Evolutionary conservation across 2,888 invertebrate genomes (phyloP).

Genomic region (Unio delphinus): DNA sequence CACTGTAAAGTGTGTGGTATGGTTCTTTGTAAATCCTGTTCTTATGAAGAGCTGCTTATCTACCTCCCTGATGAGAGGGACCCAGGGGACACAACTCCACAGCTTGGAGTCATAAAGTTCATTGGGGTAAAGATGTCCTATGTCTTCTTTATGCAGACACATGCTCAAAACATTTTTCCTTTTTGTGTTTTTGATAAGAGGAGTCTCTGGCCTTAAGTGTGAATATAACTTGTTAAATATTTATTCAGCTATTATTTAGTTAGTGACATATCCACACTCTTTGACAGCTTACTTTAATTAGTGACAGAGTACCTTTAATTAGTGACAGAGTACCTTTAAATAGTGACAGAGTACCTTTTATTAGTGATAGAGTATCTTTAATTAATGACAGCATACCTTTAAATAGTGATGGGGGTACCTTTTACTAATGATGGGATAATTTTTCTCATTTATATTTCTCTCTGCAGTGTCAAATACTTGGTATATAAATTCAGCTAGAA

Average conservation of each 20-base stretch:
- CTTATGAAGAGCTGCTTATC: constrained; percentile 51
- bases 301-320: neutral
- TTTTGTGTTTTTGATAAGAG: neutral
- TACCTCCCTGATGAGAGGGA: constrained; percentile 44
- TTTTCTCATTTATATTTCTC: no score
- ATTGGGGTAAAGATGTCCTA: constrained; percentile 47
- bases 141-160: neutral
- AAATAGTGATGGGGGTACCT: no score
- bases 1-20: constrained; percentile 56
- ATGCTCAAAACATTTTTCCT: neutral
- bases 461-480: no score
- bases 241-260: no score
- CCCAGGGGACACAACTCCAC: constrained; percentile 22
- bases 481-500: no score
- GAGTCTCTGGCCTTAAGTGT: neutral
- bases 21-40: constrained; percentile 53
- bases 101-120: constrained; percentile 55
- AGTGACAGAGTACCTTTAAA: no score
- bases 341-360: no score
- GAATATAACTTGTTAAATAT: no score
- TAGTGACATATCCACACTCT: no score
- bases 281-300: neutral
- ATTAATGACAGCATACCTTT: no score
- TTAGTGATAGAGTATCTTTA: neutral
- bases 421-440: neutral